Conservation (phyloP, 2,797 vertebrate species). For the Phalloptychus januarius region DNA sequence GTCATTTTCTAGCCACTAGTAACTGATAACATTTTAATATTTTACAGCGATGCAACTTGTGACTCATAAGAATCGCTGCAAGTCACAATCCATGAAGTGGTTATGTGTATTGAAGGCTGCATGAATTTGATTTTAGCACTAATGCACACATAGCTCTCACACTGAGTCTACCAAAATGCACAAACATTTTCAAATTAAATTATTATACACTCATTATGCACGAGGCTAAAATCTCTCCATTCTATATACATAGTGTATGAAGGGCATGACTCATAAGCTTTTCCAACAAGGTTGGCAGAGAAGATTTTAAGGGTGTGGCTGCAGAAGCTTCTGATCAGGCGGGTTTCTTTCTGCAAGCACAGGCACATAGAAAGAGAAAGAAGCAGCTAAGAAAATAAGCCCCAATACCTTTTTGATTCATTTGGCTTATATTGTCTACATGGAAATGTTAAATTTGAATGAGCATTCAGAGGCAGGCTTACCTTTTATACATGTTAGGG, state of each 20-base stretch:
- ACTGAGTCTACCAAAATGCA: constrained; percentile 22
- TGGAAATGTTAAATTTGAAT: not conserved
- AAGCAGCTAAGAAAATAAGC: not conserved
- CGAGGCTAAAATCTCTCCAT: constrained; percentile 30
- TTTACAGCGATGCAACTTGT: constrained; percentile 10
- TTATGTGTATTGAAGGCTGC: constrained; percentile 7
- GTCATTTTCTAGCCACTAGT: not conserved
- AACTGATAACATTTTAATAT: constrained; percentile 3
- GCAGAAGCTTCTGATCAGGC: constrained; percentile 52
- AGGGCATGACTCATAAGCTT: constrained; percentile 18
- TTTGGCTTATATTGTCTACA: not conserved
- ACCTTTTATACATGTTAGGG: constrained; percentile 23
- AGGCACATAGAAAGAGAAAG: constrained; percentile 28
- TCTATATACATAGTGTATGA: constrained; percentile 38
- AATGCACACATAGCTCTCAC: not conserved
- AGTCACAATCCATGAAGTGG: constrained; percentile 18
- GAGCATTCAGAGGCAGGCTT: not conserved
- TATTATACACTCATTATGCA: constrained; percentile 42
- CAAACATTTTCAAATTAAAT: constrained; percentile 50
- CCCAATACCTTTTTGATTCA: not conserved
- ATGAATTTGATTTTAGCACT: constrained; percentile 6
- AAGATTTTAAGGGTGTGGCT: constrained; percentile 54
- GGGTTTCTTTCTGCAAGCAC: constrained; percentile 56
- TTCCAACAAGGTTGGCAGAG: constrained; percentile 29
- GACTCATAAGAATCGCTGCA: not conserved